Evolutionary conservation across 2,113 vertebrate species (phyloP), one percentile per base, ranked within the genome.

Genomic region (Thryonomys swinderianus): DNA sequence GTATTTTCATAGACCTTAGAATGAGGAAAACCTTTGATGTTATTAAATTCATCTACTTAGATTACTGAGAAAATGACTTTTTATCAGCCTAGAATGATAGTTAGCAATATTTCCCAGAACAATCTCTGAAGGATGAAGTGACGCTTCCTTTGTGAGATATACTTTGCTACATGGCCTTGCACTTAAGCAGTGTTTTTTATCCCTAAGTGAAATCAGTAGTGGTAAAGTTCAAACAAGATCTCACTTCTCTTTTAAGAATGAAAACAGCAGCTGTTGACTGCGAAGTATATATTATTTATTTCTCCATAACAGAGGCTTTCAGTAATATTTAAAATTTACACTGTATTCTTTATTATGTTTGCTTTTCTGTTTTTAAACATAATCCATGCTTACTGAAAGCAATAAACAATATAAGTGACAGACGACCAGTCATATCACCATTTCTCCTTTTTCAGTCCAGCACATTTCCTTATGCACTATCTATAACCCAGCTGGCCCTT

Each of bases 241-340:
- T 95, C 40, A 78, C 71, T 79, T 95, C 30, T 71, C 71, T 94
- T 96, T 83, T 86, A 83, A 73, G 40, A 48, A 66, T 51, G 73
- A 67, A 92, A 88, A 90, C 27, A 78, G 37, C 7, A 88, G 42
- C 37, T 96, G 9, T 91, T 84, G 27, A 91, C 94, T 93, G 61
- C 59, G 48, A 94, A 45, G 40, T 93, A 48, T 37, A 20, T 84
- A n/a, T 89, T 88, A 78, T 85, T 94, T 66, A 92, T 91, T 14
- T 86, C 21, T 67, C 8, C 34, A 51, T 66, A 89, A 34, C 74
- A 67, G 1, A 85, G 40, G 57, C 4, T 85, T 16, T 53, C 2
- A 81, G 34, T 64, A 92, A 42, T 64, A 66, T 84, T 90, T 32
- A 92, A 53, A 16, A 90, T 81, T 11, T 40, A 81, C 85, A n/a